Conservation (phyloP, 2,797 vertebrate genomes). For the Micrastur ruficollis region DNA sequence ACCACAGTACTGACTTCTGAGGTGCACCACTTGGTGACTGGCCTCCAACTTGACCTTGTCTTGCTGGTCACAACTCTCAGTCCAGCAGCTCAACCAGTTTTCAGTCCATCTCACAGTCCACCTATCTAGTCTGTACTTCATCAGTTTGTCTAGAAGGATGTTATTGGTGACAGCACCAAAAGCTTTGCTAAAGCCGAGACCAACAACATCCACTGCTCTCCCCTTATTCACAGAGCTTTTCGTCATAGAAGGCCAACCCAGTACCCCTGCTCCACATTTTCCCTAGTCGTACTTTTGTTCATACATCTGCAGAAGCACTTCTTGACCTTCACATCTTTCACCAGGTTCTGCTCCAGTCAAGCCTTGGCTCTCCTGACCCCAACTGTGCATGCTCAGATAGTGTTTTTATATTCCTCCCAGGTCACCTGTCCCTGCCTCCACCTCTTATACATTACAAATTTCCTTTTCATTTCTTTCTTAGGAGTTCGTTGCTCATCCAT, state of each 20-base stretch:
- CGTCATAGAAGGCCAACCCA: background rate
- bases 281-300: background rate
- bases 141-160: background rate
- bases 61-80: background rate
- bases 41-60: background rate
- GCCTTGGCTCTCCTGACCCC: background rate
- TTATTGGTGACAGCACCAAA: rapidly evolving
- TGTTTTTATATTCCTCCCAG: background rate
- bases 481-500: background rate
- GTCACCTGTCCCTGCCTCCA: background rate
- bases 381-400: background rate
- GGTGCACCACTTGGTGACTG: background rate
- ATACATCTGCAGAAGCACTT: background rate
- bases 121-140: background rate
- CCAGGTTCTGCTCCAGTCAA: background rate
- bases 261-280: background rate
- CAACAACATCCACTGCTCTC: background rate
- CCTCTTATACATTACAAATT: rapidly evolving
- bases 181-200: background rate
- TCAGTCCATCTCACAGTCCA: background rate
- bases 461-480: background rate
- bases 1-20: background rate
- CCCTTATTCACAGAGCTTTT: background rate
- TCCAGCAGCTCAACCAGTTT: background rate
- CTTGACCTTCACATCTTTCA: background rate